A percentile compares a stretch with the other conserved stretches of the same genome.
These are phyloP conservation scores for Acleris laterana DNA, from an alignment of 2,888 invertebrate species.

Conservation along the genomic window DNA sequence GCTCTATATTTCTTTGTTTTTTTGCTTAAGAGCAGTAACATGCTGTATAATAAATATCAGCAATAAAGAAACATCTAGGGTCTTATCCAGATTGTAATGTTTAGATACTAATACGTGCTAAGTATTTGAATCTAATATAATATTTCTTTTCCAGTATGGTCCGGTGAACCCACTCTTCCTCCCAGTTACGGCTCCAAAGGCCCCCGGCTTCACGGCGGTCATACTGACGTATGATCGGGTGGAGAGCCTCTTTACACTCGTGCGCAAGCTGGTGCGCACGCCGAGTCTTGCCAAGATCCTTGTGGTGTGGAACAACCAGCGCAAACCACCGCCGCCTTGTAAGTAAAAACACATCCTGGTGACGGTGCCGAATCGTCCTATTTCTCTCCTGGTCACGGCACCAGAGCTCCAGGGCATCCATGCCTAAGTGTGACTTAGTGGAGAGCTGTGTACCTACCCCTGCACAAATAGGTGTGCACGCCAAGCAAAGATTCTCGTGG, in stretches of 20 bases:
- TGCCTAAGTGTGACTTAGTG: no score
- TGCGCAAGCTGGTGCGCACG: conserved; percentile 92
- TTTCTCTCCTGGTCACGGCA: conserved; percentile 90
- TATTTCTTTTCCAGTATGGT: conserved; percentile 74
- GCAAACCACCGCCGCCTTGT: conserved; percentile 94
- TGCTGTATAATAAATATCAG: no score
- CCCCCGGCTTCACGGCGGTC: conserved; percentile 97
- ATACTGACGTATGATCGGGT: conserved; percentile 97
- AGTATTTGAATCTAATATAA: background rate
- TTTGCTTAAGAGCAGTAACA: no score
- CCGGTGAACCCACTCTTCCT: conserved; percentile 91
- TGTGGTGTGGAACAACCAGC: conserved; percentile 98
- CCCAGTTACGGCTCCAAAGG: conserved; percentile 93
- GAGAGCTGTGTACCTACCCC: conserved; percentile 86
- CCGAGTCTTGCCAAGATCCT: conserved; percentile 96
- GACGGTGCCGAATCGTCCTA: background rate
- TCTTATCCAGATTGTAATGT: no score
- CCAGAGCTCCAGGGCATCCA: conserved; percentile 93
- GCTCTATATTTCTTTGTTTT: no score
- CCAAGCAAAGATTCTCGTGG: conserved; percentile 96
- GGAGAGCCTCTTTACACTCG: conserved; percentile 93
- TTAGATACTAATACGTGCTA: background rate
- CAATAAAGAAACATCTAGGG: no score
- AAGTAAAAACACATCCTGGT: conserved; percentile 59
- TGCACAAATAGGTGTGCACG: conserved; percentile 92